Base-by-base conservation (phyloP, 2,113 vertebrate species). In the Hiodon alosoides region DNA sequence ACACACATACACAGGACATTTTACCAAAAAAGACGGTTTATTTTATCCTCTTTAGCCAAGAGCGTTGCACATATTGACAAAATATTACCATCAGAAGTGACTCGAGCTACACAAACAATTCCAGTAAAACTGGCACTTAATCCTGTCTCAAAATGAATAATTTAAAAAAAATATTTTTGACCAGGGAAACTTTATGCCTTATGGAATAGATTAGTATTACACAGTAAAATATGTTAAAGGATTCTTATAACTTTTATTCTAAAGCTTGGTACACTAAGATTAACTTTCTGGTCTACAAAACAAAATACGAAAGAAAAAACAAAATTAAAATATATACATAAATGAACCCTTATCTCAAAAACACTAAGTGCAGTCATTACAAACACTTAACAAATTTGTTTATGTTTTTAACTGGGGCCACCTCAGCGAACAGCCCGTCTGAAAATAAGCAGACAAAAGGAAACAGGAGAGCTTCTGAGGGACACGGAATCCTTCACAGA, bases 91-190 rank as follows among this genome's bases (percentile, higher is more conserved):
- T 52, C 69, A 70, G 69, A 11, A 70, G 53, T 55, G 52, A 70
- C 53, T 55, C 69, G 52, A 70, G 68, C 68, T 69, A 52, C 11
- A 55, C 52, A 69, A 69, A 69, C 52, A 70, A 54, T 46, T 67
- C 66, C 48, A 67, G 66, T 50, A 68, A 48, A 67, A 67, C 11
- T 51, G 3, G 50, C 52, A 31, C 52, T 70, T 16, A 70, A 13
- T 55, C 14, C 31, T 14, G 11, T 11, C 11, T 57, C n/a, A 53
- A 59, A 58, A 59, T 59, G 50, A 71, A 48, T 5, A 14, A 59
- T 13, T 47, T 48, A n/a, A 59, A 11, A 2, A 7, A 55, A 58
- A 71, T 14, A 17, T 71, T 17, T 47, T n/a, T 46, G 5, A 50
- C 48, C 17, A 57, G 4, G 66, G 54, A 16, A 31, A 57, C 58